Percentiles rank a stretch among this genome's conserved stretches.
phyloP scores from a whole-genome alignment of 2,113 vertebrate species.

The Caracal caracal region DNA sequence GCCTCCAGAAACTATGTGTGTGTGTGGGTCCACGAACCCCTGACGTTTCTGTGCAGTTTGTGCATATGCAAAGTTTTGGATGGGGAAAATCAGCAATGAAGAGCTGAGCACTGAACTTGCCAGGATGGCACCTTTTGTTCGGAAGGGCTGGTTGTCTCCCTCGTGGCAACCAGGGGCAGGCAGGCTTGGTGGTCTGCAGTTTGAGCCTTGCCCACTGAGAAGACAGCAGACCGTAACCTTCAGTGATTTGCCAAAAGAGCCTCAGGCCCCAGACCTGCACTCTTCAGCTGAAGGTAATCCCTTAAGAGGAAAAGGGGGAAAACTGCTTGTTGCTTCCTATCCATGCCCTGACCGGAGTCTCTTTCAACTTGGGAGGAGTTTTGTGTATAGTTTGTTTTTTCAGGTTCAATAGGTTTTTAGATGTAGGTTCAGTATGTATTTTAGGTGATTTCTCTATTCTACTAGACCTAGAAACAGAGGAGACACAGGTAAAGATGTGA shows the following conservation, averaged over 20 bases:
- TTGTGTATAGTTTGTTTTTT: background rate
- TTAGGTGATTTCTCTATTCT: background rate
- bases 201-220: background rate
- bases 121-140: background rate
- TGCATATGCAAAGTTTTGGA: background rate
- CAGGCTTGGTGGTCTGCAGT: background rate
- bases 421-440: background rate
- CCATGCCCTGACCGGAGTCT: background rate
- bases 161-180: rapidly evolving
- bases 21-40: background rate
- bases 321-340: background rate
- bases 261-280: background rate
- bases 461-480: background rate
- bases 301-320: background rate
- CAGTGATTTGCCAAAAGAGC: background rate
- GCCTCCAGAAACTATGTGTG: background rate
- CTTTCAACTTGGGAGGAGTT: background rate
- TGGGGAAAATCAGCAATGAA: background rate
- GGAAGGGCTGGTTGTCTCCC: background rate
- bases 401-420: background rate
- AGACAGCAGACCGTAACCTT: background rate
- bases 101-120: background rate
- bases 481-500: background rate
- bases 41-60: background rate
- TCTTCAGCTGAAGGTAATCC: background rate